These are phyloP conservation scores for Semotilus atromaculatus DNA, from an alignment of 2,797 vertebrate genomes.

Conservation along the genomic window DNA sequence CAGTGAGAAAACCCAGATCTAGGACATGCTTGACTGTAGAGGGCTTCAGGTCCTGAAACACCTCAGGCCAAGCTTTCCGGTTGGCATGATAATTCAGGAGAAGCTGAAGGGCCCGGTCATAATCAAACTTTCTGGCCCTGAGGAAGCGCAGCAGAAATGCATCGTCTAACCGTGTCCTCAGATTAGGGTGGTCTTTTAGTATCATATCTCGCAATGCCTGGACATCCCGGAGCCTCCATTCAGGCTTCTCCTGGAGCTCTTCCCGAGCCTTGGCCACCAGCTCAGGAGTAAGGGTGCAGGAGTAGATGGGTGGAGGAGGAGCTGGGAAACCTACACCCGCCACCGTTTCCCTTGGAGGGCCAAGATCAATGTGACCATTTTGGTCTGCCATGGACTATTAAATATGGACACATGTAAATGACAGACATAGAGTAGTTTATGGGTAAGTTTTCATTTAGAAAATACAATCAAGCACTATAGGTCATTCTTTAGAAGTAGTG, in stretches of 20 bases:
- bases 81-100: slow-evolving; percentile 94
- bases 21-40: slow-evolving; percentile 92
- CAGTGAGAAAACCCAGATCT: slow-evolving; percentile 93
- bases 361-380: slow-evolving; percentile 82
- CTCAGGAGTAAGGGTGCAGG: slow-evolving; percentile 89
- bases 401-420: slow-evolving; percentile 25
- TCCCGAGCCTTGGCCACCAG: slow-evolving; percentile 93
- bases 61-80: slow-evolving; percentile 92
- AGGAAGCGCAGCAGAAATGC: slow-evolving; percentile 94
- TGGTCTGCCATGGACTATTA: slow-evolving; percentile 88
- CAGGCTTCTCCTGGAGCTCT: slow-evolving; percentile 97
- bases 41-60: slow-evolving; percentile 91
- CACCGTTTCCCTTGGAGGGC: slow-evolving; percentile 71
- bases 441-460: background rate
- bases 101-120: slow-evolving; percentile 93
- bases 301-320: slow-evolving; percentile 82
- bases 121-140: slow-evolving; percentile 96
- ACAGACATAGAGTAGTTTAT: background rate
- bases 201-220: slow-evolving; percentile 98
- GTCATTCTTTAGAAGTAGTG: background rate
- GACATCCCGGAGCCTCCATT: slow-evolving; percentile 95
- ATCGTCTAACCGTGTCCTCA: slow-evolving; percentile 91
- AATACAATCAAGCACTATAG: background rate
- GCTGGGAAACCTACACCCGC: slow-evolving; percentile 77
- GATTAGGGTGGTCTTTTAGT: slow-evolving; percentile 90